Base-by-base conservation (phyloP, 2,888 invertebrate genomes). In the Meganola albula region DNA sequence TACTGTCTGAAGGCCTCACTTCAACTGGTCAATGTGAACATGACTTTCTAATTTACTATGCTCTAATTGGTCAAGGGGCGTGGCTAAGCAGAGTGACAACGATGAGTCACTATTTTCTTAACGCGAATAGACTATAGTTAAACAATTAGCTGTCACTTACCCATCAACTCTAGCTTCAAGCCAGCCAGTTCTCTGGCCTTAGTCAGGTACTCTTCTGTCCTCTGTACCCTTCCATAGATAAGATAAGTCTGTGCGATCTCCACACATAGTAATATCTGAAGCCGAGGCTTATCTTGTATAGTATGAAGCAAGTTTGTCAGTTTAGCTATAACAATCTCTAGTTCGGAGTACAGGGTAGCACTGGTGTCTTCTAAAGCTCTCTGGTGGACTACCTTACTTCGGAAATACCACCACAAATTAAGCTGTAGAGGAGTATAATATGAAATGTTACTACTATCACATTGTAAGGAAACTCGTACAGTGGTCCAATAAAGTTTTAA, bases 331-430 rank as follows among this genome's bases (percentile, higher is more conserved):
- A 88, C 59, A 4, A 76, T 51, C 45, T 90, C 90, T 6, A 90
- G 72, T 36, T 89, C 85, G 8, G 88, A 79, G 37, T 91, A 90
- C 1, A 95, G 58, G n/a, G 87, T 75, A 2, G 89, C 90, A 22
- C 93, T 92, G 40, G 89, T 83, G 52, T 96, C 95, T 51, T 95
- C 93, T 8, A 97, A 65, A 16, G 92, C 74, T 49, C 88, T 86
- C 65, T 97, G 96, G 63, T 96, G 95, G 5, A 92, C 68, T 26
- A 90, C 88, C 50, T 93, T 85, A 31, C 90, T 83, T 51, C 97
- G 88, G 58, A 96, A 84, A 44, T 88, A 75, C 97, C 95, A 95
- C 92, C 92, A 92, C 14, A 87, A 44, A 33, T 79, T 57, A 6
- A 84, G 32, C 85, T 85, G 48, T 4, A 68, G 25, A 10, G 8